phyloP scores from a whole-genome alignment of 2,113 vertebrate genomes.

The Ictalurus furcatus region DNA sequence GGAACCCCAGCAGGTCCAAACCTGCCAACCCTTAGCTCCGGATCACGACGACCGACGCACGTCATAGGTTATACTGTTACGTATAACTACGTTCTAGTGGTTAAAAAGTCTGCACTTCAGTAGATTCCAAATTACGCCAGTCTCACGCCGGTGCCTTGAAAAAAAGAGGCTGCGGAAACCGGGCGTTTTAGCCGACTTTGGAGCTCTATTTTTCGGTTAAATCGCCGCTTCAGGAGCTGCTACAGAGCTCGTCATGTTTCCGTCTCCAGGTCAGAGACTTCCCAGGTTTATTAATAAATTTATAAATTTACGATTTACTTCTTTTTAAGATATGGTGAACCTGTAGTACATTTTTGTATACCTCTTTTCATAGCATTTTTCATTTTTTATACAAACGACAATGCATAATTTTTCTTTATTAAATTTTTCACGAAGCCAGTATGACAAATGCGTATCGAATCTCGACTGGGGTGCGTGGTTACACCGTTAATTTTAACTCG shows the following conservation, averaged over 20 bases:
- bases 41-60: neutral
- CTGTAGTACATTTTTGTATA: neutral
- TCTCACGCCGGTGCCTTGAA: fast-evolving
- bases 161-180: neutral
- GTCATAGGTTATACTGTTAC: neutral
- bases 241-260: no score
- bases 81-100: no score
- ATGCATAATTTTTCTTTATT: neutral
- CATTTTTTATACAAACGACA: neutral
- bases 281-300: neutral
- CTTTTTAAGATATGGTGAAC: neutral
- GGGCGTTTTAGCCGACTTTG: neutral
- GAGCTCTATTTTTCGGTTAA: neutral
- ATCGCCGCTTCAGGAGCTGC: neutral
- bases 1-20: neutral
- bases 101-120: neutral
- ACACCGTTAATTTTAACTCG: neutral
- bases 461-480: neutral
- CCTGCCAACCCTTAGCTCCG: neutral
- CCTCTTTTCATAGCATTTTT: neutral
- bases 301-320: neutral
- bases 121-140: neutral
- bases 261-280: neutral
- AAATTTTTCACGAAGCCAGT: neutral
- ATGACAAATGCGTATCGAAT: neutral